These are phyloP conservation scores for Pluvianellus socialis DNA, from an alignment of 2,113 vertebrate species.

Conservation along the genomic window DNA sequence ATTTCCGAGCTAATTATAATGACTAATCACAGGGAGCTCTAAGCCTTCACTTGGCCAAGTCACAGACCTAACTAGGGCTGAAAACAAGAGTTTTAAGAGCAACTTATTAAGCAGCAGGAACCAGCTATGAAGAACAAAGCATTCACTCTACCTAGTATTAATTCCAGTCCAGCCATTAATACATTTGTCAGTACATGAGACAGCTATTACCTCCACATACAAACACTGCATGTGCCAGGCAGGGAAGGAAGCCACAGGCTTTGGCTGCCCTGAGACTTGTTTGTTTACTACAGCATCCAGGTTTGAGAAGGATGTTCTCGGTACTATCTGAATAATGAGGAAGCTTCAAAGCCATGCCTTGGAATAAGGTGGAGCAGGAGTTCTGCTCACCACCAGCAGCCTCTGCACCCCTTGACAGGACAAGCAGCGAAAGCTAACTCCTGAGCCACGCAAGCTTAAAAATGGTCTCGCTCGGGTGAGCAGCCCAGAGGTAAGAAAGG, in stretches of 20 bases:
- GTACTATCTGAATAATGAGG: not conserved
- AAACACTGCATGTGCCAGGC: slow-evolving; percentile 49
- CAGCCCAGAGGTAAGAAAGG: not conserved
- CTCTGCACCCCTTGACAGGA: not conserved
- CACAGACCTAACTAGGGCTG: slow-evolving; percentile 49
- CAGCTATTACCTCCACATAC: slow-evolving; percentile 43
- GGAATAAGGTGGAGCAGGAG: not conserved
- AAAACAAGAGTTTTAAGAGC: slow-evolving; percentile 63
- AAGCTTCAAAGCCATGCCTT: not conserved
- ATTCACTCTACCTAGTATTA: slow-evolving; percentile 49
- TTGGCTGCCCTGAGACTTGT: slow-evolving; percentile 4
- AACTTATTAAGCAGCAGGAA: slow-evolving; percentile 55
- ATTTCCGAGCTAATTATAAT: slow-evolving; percentile 69
- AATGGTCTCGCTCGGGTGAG: fast-evolving
- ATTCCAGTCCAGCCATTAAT: slow-evolving; percentile 54
- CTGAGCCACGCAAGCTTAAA: not conserved
- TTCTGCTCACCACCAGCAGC: not conserved
- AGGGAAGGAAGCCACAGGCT: slow-evolving; percentile 54
- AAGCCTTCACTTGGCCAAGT: slow-evolving; percentile 51
- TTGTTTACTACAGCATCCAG: slow-evolving; percentile 30
- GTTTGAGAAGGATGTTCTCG: slow-evolving; percentile 3
- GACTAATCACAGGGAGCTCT: slow-evolving; percentile 64
- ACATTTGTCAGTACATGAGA: slow-evolving; percentile 45
- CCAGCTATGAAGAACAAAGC: slow-evolving; percentile 55
- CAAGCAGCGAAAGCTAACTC: not conserved